Base-by-base conservation (phyloP, 2,888 invertebrate genomes). In the Oxystoma pomonae region DNA sequence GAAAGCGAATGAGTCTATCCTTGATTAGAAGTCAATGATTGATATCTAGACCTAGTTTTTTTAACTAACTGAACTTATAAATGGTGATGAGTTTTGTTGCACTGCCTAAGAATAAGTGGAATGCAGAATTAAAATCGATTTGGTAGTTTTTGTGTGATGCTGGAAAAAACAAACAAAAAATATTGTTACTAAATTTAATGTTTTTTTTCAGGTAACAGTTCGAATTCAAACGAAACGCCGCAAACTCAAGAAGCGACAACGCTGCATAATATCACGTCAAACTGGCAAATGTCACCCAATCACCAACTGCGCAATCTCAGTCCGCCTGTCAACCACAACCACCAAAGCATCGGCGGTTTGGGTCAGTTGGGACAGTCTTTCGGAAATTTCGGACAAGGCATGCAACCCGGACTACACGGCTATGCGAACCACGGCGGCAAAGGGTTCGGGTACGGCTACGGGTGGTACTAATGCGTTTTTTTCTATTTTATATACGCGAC, bases 221-320 rank as follows among this genome's bases (percentile, higher is more conserved):
- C 76, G 56, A 77, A 74, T 63, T 78, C 78, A 20, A 69, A 71
- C 0, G 55, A 18, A 18, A 64, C 1, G 59, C 60, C 18, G 5
- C 18, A 57, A 57, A 59, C 18, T 7, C 18, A 57, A 57, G 55
- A 19, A 16, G 58, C 60, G 55, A 80, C 82, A 72, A 81, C 81
- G 56, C 80, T 83, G 21, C 83, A 83, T 71, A 83, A 83, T 65
- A 20, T 70, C 20, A 61, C 59, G 50, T 65, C 70, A 19, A 70
- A 71, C 53, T 74, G 74, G 74, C 68, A 68, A 60, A 73, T 75
- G 70, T 72, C 75, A 1, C 73, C 75, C 5, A 65, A 69, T 49
- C 74, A 73, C 61, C 73, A 75, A 57, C 65, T 73, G 16, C 65
- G 76, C 12, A 75, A 72, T 50, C 59, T 75, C 16, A 12, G 35